These are phyloP conservation scores for Alcedo atthis DNA, from an alignment of 2,797 vertebrate genomes.

Conservation along the genomic window DNA sequence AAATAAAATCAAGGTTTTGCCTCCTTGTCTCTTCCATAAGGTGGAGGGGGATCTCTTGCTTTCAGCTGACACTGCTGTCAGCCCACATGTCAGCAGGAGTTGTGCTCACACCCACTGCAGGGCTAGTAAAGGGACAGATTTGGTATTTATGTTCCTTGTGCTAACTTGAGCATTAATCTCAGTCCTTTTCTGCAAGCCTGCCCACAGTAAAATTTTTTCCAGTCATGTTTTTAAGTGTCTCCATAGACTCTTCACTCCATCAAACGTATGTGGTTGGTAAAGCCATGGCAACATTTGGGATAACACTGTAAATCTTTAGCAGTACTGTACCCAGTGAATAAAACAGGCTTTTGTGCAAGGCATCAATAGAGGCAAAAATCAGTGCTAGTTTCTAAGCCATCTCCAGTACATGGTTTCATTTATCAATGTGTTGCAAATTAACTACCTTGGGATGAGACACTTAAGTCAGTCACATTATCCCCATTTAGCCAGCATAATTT, in stretches of 20 bases:
- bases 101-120: neutral
- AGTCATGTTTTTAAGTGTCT: neutral
- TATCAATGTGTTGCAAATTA: neutral
- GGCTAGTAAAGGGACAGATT: neutral
- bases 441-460: neutral
- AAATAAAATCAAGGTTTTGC: neutral
- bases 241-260: neutral
- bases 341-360: conserved; percentile 3
- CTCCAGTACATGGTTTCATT: neutral
- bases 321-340: neutral
- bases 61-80: neutral
- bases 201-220: neutral
- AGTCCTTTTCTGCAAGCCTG: neutral
- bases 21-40: neutral
- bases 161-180: neutral
- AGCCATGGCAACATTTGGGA: neutral
- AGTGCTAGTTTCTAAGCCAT: neutral
- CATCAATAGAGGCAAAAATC: neutral
- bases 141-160: neutral
- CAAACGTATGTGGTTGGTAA: neutral
- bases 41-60: neutral
- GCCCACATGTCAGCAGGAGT: neutral
- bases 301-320: neutral
- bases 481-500: neutral
- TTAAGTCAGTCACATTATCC: neutral